phyloP scores from a whole-genome alignment of 1,140 invertebrate species.

The Orius insidiosus region DNA sequence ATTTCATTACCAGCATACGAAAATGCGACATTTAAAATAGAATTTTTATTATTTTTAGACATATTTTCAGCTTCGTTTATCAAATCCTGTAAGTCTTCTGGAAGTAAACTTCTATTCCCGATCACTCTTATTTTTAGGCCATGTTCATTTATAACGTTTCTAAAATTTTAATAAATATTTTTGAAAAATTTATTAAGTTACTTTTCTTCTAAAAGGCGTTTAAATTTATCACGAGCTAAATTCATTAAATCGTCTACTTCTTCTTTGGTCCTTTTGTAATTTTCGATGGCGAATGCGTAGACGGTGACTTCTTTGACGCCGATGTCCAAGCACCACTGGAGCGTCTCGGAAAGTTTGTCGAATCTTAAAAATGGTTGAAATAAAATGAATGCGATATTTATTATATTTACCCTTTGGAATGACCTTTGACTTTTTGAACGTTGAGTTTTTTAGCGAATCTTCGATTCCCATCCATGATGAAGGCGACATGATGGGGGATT shows the following conservation, averaged over 20 bases:
- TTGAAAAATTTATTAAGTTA: slow-evolving; percentile 26
- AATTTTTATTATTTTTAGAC: slow-evolving; percentile 66
- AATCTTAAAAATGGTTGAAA: too few relatives aligned
- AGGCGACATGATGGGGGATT: slow-evolving; percentile 79
- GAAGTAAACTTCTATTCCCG: slow-evolving; percentile 70
- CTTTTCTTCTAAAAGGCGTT: slow-evolving; percentile 68
- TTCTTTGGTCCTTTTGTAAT: slow-evolving; percentile 84
- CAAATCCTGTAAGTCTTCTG: slow-evolving; percentile 53
- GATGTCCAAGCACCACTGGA: slow-evolving; percentile 65
- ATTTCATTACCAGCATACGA: slow-evolving; percentile 59
- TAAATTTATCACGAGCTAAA: slow-evolving; percentile 77
- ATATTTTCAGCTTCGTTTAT: slow-evolving; percentile 62
- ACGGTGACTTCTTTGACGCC: slow-evolving; percentile 82
- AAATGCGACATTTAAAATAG: slow-evolving; percentile 80
- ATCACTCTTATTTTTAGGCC: slow-evolving; percentile 77
- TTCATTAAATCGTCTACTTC: slow-evolving; percentile 85
- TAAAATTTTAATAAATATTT: slow-evolving; percentile 25
- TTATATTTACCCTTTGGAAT: slow-evolving; percentile 58
- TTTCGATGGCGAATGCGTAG: slow-evolving; percentile 99
- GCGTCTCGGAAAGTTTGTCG: slow-evolving; percentile 83
- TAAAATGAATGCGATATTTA: not conserved
- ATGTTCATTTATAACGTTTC: slow-evolving; percentile 65
- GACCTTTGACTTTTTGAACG: slow-evolving; percentile 63
- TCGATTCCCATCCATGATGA: slow-evolving; percentile 99
- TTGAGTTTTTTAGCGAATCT: slow-evolving; percentile 75